A percentile compares a stretch with the other conserved stretches of the same genome.
Evolutionary conservation across 2,113 vertebrate genomes (phyloP).

Genomic region (Ginglymostoma cirratum): DNA sequence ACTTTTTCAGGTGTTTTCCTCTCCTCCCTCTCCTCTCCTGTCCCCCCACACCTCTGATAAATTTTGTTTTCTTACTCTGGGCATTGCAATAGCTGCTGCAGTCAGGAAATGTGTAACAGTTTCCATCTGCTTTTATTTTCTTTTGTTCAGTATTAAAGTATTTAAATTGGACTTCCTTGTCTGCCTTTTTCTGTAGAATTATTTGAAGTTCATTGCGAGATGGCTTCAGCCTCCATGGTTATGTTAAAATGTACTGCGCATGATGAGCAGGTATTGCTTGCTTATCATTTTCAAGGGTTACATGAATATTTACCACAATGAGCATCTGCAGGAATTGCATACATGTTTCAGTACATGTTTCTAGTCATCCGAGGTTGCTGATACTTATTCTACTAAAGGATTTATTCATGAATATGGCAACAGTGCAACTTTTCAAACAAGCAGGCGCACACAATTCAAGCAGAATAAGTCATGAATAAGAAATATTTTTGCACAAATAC

Average conservation of each 20-base stretch:
- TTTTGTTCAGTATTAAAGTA: conserved; percentile 61
- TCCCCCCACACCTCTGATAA: conserved; percentile 43
- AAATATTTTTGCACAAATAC: background rate
- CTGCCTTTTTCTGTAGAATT: conserved; percentile 20
- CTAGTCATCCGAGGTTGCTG: background rate
- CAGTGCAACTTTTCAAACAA: background rate
- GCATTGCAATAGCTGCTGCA: conserved; percentile 45
- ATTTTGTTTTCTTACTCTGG: conserved; percentile 3
- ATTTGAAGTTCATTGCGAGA: background rate
- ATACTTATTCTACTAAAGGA: background rate
- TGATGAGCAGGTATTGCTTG: background rate
- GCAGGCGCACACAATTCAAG: background rate
- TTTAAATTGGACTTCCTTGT: conserved; percentile 50
- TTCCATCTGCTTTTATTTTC: conserved; percentile 50
- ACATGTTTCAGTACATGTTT: background rate
- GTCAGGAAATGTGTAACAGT: conserved; percentile 42
- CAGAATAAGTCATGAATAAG: background rate
- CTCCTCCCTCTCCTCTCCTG: conserved; percentile 46
- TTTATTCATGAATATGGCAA: background rate
- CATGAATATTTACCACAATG: background rate
- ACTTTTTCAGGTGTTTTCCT: conserved; percentile 43
- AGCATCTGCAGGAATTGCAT: background rate
- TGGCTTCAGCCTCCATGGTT: background rate
- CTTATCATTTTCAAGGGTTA: background rate
- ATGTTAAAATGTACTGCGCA: background rate